Evolutionary conservation across 64 coral and sea anemone species (phyloP).

Genomic region (Actinia tenebrosa): DNA sequence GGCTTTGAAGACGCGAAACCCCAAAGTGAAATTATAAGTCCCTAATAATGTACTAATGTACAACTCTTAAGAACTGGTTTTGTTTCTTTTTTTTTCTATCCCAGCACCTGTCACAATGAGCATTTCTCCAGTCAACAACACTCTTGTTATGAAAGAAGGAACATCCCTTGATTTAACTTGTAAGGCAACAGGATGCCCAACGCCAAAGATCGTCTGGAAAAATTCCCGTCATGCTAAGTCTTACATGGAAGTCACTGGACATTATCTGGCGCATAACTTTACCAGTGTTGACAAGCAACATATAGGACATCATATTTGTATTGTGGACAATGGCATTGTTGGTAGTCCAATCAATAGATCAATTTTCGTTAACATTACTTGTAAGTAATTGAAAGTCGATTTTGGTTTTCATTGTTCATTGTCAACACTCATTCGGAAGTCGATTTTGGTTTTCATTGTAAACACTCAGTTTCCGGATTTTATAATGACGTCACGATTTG

Average conservation of each 20-base stretch:
- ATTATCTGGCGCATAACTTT: not conserved
- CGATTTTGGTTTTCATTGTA: too few relatives aligned
- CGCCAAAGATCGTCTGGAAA: conserved; percentile 11
- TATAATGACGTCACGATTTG: too few relatives aligned
- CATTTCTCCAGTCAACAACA: not conserved
- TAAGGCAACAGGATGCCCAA: conserved; percentile 2
- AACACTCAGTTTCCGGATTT: too few relatives aligned
- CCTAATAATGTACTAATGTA: too few relatives aligned
- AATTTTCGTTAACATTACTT: conserved; percentile 9
- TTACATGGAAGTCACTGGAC: not conserved
- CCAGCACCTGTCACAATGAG: not conserved
- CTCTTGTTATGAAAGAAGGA: conserved; percentile 2
- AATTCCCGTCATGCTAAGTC: not conserved
- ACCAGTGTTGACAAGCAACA: not conserved
- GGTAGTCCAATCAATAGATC: not conserved
- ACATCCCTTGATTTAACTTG: not conserved
- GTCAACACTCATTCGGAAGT: too few relatives aligned
- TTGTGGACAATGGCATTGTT: not conserved
- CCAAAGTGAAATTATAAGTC: too few relatives aligned
- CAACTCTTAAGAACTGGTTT: not conserved
- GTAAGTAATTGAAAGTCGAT: not conserved
- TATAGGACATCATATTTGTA: not conserved
- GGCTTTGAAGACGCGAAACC: too few relatives aligned
- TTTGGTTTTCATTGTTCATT: too few relatives aligned
- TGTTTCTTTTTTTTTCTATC: not conserved